phyloP scores from a whole-genome alignment of 1,140 invertebrate species.

The Probaryconus sp. region DNA sequence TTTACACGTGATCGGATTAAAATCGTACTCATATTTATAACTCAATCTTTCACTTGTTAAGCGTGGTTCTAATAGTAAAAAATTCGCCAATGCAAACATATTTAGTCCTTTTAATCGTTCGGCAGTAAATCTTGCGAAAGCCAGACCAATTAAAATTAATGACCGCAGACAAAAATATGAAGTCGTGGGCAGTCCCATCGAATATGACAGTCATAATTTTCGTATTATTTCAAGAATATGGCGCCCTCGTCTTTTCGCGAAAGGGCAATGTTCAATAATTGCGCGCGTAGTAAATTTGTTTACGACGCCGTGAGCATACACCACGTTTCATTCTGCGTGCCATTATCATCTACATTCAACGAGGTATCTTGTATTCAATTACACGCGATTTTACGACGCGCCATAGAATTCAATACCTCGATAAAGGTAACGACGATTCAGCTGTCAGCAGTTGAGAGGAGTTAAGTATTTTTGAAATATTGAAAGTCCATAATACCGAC shows the following conservation, averaged over 20 bases:
- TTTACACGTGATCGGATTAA: constrained; percentile 45
- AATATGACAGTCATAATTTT: constrained; percentile 11
- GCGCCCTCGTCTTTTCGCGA: constrained; percentile 15
- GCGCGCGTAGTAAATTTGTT: constrained; percentile 46
- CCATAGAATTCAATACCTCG: constrained; percentile 48
- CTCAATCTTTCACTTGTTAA: background rate
- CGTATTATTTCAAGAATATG: constrained; percentile 19
- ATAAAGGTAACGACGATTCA: constrained; percentile 49
- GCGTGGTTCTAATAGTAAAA: no score
- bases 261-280: constrained; percentile 19
- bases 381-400: constrained; percentile 55
- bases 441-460: no score
- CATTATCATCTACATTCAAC: constrained; percentile 47
- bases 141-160: constrained; percentile 19
- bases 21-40: constrained; percentile 2
- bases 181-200: background rate
- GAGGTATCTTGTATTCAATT: constrained; percentile 56
- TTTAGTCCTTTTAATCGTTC: no score
- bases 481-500: no score
- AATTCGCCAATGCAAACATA: no score
- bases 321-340: constrained; percentile 30
- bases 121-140: no score
- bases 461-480: no score
- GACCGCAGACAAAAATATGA: background rate
- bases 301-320: constrained; percentile 25